Evolutionary conservation across 2,797 vertebrate species (phyloP).

Genomic region (Cheirogaleus major): DNA sequence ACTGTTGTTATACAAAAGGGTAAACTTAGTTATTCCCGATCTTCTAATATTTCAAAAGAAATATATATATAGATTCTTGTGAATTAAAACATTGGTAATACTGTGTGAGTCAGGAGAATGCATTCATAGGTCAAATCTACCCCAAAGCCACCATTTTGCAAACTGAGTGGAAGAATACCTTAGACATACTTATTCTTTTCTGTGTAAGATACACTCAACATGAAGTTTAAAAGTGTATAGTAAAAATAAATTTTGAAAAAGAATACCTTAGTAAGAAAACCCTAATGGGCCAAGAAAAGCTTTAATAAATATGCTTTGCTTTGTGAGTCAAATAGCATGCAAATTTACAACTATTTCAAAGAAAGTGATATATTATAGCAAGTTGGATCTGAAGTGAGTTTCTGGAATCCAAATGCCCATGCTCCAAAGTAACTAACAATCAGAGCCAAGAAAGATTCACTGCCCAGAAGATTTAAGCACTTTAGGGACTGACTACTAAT

Average conservation of each 20-base stretch:
- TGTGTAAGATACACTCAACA: not conserved
- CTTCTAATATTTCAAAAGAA: conserved; percentile 8
- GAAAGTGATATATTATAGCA: not conserved
- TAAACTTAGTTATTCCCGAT: not conserved
- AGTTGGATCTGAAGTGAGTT: not conserved
- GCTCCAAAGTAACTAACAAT: not conserved
- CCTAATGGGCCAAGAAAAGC: not conserved
- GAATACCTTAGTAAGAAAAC: conserved; percentile 42
- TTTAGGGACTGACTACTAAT: not conserved
- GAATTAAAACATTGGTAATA: conserved; percentile 28
- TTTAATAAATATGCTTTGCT: conserved; percentile 30
- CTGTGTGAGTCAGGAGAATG: not conserved
- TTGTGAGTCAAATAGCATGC: conserved; percentile 19
- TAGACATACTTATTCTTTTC: not conserved
- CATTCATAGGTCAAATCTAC: not conserved
- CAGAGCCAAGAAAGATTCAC: not conserved
- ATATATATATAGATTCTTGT: not conserved
- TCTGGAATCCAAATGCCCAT: conserved; percentile 1
- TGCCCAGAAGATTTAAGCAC: not conserved
- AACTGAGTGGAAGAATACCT: conserved; percentile 16
- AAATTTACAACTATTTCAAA: conserved; percentile 28
- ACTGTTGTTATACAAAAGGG: not conserved
- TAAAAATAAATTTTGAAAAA: conserved; percentile 45
- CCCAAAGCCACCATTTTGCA: conserved; percentile 11
- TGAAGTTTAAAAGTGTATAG: not conserved